Base-by-base conservation (phyloP, 2,888 invertebrate species). In the Tortrix viridana region DNA sequence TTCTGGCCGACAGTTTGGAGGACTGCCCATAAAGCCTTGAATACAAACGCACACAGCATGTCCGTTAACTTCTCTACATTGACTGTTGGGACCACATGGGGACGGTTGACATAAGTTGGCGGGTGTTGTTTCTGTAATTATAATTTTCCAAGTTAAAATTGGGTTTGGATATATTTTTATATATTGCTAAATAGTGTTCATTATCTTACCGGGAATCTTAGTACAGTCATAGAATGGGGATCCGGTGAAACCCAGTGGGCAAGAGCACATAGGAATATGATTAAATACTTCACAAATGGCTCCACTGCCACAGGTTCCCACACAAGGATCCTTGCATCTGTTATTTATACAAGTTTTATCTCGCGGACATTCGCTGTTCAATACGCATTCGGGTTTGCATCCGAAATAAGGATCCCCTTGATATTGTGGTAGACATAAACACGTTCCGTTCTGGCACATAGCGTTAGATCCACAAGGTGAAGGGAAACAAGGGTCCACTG, bases 341-440 rank as follows among this genome's bases (percentile, higher is more conserved):
- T 95, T 95, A 69, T 93, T 93, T 37, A 95, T 92, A 79, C 97
- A 97, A 47, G 96, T 95, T 73, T 89, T 94, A 72, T 95, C 88
- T 66, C 93, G 86, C 1, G 94, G 78, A 75, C 96, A 96, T 70
- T 96, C 96, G 0, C 94, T 93, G 80, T 96, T 96, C 5, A 95
- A 89, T 41, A 96, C 93, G 82, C 97, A 97, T 88, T 97, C 96
- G 0, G 96, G 96, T 68, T 96, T 93, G 77, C 96, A 96, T 55
- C 94, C 94, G 56, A 93, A 85, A 74, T 94, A 95, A 14, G 96
- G 96, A 83, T 96, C 95, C 18, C 96, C 96, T 67, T 93, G 93
- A 79, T 95, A 96, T 78, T 95, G 95, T 0, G 94, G 89, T 68
- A 95, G 82, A 75, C 97, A 97, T 6, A 94, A 93, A 79, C 96